Base-by-base conservation (phyloP, 2,113 vertebrate genomes). In the Myxocyprinus asiaticus region DNA sequence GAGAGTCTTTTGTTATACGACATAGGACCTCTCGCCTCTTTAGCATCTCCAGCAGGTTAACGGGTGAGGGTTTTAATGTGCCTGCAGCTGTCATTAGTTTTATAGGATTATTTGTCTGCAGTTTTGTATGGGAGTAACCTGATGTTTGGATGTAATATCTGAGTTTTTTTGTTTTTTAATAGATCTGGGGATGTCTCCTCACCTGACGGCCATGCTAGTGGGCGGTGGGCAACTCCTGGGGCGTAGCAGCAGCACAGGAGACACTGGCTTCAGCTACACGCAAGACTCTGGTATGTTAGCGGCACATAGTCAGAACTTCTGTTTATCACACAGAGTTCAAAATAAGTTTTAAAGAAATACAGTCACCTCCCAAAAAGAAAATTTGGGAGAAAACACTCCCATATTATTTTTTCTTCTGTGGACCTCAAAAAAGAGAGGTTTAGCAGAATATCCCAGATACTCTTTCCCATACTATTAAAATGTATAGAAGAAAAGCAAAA, bases 1-100 rank as follows among this genome's bases (percentile, higher is more conserved):
- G 96, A 7, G 97, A 97, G 85, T 94, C 97, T 0, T 98, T 98
- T 7, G 95, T 95, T 22, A 96, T 94, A 7, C 92, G 95, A 0
- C 96, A 96, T 4, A 92, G 97, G 77, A 96, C 95, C 0, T 95
- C 96, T 0, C 89, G 98, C 62, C 93, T 99, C 55, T 98, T 99
- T 91, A 99, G 98, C 90, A 98, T 99, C 88, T 98, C 97, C 74
- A 98, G 96, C 82, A 93, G 98, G 86, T 97, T 99, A 85, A 99
- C 97, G 92, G 98, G 98, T 98, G 85, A 86, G 85, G 66, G 22
- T 33, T 33, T 33, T 33, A 33, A 33, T 33, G 22, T 33, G 22
- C 22, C 11, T 17, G 9, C 8, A 9, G 9, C 42, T 70, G 7
- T 6, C 63, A n/a, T 7, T 43, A 5, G 22, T 48, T 5, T 11